Percentiles rank a stretch among this genome's conserved stretches.
These are phyloP conservation scores for Calycopis cecrops DNA, from an alignment of 1,140 invertebrate species.

Conservation along the genomic window DNA sequence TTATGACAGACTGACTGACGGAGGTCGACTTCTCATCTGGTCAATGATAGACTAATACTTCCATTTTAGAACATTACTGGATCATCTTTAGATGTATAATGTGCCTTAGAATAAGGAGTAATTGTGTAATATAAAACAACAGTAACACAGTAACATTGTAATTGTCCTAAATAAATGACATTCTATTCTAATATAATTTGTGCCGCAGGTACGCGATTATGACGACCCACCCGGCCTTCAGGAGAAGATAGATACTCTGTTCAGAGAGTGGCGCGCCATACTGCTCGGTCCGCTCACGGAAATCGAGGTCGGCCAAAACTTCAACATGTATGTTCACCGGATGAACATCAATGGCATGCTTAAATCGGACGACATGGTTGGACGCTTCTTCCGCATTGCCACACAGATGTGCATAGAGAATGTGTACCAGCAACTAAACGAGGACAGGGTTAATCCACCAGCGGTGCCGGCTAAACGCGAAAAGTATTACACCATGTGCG, in stretches of 20 bases:
- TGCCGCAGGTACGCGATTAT: constrained; percentile 85
- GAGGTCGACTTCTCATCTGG: no score
- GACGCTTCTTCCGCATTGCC: constrained; percentile 96
- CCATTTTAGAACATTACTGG: no score
- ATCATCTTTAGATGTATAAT: no score
- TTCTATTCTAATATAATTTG: constrained; percentile 10
- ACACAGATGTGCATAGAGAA: constrained; percentile 98
- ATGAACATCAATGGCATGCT: constrained; percentile 98
- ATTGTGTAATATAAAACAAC: no score
- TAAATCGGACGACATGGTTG: constrained; percentile 98
- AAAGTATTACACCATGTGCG: constrained; percentile 96
- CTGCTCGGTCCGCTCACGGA: constrained; percentile 83
- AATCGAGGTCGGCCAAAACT: constrained; percentile 95
- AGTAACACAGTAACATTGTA: no score
- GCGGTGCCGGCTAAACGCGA: constrained; percentile 80
- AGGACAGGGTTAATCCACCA: constrained; percentile 68
- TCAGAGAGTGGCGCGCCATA: constrained; percentile 96
- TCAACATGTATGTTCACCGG: constrained; percentile 94
- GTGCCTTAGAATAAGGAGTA: no score
- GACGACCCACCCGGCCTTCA: constrained; percentile 95
- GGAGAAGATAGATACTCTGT: constrained; percentile 95
- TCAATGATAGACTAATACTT: no score
- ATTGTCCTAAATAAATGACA: no score
- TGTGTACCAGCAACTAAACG: constrained; percentile 86
- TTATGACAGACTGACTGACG: no score